These are phyloP conservation scores for Dryadula phaetusa DNA, from an alignment of 2,888 invertebrate species.

Conservation along the genomic window DNA sequence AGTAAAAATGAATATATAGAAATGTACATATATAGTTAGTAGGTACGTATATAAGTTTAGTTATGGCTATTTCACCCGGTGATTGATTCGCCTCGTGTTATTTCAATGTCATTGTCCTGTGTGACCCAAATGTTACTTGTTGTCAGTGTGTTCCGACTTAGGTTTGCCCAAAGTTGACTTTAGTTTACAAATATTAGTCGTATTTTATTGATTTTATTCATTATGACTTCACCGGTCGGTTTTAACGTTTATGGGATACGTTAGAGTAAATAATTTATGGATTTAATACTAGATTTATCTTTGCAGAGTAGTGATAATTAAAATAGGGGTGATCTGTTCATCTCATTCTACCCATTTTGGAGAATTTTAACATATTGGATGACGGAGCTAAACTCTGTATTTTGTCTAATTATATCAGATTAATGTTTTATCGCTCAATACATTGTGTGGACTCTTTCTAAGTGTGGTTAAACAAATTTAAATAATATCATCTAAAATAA, in stretches of 20 bases:
- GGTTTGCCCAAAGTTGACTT: not conserved
- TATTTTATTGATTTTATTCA: constrained; percentile 3
- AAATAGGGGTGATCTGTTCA: no score
- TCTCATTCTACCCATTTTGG: no score
- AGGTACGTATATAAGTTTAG: constrained; percentile 1
- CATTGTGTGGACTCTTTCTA: no score
- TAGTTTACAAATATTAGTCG: constrained; percentile 8
- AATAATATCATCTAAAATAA: no score
- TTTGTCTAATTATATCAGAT: no score
- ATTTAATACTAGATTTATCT: not conserved
- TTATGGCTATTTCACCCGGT: not conserved
- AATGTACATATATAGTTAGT: no score
- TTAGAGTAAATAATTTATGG: not conserved
- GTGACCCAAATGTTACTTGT: constrained; percentile 62
- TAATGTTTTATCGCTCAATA: no score
- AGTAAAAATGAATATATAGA: no score
- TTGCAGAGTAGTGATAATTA: no score
- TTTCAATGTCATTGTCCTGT: constrained; percentile 52
- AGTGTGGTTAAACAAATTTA: no score
- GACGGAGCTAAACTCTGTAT: no score
- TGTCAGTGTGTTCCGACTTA: not conserved
- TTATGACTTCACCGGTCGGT: not conserved
- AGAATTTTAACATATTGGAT: no score
- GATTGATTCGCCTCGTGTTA: constrained; percentile 55
- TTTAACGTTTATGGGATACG: not conserved